Evolutionary conservation across 2,113 vertebrate species (phyloP).

Genomic region (Pampusana beccarii): DNA sequence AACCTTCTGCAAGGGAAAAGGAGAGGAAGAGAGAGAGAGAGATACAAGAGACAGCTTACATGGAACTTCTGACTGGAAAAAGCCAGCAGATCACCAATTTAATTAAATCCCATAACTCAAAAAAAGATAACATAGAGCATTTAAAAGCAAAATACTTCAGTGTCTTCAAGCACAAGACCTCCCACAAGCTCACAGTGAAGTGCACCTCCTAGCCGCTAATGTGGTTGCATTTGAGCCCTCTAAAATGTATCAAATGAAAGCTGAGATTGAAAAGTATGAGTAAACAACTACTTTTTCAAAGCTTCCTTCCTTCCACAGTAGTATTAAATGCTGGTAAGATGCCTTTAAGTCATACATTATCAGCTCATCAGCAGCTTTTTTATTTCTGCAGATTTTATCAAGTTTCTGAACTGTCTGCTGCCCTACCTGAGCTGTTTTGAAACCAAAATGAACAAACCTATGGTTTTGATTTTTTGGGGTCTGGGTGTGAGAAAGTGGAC

Average conservation of each 20-base stretch:
- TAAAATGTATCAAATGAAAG: not conserved
- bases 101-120: slow-evolving; percentile 19
- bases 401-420: slow-evolving; percentile 25
- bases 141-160: slow-evolving; percentile 54
- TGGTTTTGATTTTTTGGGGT: not conserved
- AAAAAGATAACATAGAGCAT: not conserved
- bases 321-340: slow-evolving; percentile 12
- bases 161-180: slow-evolving; percentile 36
- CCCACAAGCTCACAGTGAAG: not conserved
- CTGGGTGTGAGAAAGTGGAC: slow-evolving; percentile 24
- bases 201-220: not conserved
- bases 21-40: not conserved
- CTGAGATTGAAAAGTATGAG: slow-evolving; percentile 11
- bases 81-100: not conserved
- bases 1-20: not conserved
- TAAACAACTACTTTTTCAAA: not conserved
- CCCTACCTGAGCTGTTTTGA: slow-evolving; percentile 18
- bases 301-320: slow-evolving; percentile 1
- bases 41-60: not conserved
- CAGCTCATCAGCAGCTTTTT: slow-evolving; percentile 13
- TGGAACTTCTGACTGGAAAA: slow-evolving; percentile 17
- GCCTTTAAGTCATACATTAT: not conserved
- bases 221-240: not conserved
- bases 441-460: slow-evolving; percentile 5
- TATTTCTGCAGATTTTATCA: slow-evolving; percentile 38